These are phyloP conservation scores for Ophioninae sp. DNA, from an alignment of 2,888 invertebrate species.

Conservation along the genomic window DNA sequence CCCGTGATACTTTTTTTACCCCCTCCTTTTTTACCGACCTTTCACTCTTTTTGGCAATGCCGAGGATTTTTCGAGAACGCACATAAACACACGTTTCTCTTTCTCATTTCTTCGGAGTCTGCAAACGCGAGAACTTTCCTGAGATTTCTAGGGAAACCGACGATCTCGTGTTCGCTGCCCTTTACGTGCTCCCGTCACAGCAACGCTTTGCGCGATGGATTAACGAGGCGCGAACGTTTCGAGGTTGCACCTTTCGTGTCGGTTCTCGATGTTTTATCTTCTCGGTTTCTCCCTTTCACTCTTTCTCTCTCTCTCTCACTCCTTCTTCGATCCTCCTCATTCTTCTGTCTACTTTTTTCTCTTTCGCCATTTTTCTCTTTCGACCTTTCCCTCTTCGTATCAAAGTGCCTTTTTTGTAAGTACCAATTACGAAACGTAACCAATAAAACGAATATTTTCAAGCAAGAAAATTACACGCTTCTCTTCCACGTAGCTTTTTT, in stretches of 20 bases:
- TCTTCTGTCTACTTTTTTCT: neutral
- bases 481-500: no score
- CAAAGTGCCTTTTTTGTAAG: no score
- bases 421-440: no score
- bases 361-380: no score
- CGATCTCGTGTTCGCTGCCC: conserved; percentile 12
- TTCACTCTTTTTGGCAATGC: conserved; percentile 10
- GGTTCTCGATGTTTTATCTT: conserved; percentile 23
- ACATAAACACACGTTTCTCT: conserved; percentile 9
- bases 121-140: conserved; percentile 36
- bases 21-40: neutral
- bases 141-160: conserved; percentile 37
- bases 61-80: conserved; percentile 32
- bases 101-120: conserved; percentile 10
- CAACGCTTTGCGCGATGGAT: conserved; percentile 29
- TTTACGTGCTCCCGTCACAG: conserved; percentile 1
- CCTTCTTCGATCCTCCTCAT: no score
- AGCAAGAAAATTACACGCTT: no score
- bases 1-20: conserved; percentile 30
- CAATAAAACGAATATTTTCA: no score
- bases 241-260: conserved; percentile 39
- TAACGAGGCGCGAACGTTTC: conserved; percentile 56
- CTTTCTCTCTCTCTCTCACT: neutral
- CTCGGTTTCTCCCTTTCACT: neutral
- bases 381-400: neutral